These are phyloP conservation scores for Carduelis carduelis DNA, from an alignment of 2,797 vertebrate genomes.

Conservation along the genomic window DNA sequence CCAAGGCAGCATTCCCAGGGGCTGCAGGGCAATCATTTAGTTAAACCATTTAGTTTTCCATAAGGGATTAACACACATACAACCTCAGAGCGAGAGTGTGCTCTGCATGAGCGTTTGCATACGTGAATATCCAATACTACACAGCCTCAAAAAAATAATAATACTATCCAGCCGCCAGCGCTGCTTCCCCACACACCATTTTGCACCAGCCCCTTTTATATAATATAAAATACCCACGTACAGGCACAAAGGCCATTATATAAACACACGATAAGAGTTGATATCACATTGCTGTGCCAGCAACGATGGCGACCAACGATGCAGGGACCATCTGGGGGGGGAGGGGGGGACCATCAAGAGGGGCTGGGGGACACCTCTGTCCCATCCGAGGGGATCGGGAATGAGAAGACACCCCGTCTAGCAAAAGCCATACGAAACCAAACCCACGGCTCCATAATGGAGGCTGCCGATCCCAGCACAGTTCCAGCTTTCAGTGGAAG, in stretches of 20 bases:
- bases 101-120: slow-evolving; percentile 8
- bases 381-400: not conserved
- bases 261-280: slow-evolving; percentile 12
- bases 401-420: not conserved
- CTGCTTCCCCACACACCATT: slow-evolving; percentile 47
- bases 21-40: slow-evolving; percentile 31
- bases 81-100: not conserved
- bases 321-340: not conserved
- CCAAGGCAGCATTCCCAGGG: slow-evolving; percentile 6
- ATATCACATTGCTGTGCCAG: not conserved
- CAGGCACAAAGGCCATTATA: slow-evolving; percentile 59
- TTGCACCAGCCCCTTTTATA: slow-evolving; percentile 66
- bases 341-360: not conserved
- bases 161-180: not conserved
- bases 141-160: not conserved
- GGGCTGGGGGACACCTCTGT: not conserved
- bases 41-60: slow-evolving; percentile 53
- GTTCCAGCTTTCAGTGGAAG: not conserved
- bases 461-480: slow-evolving; percentile 20
- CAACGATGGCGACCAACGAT: not conserved
- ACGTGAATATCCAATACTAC: slow-evolving; percentile 42
- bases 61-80: slow-evolving; percentile 42
- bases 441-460: slow-evolving; percentile 24
- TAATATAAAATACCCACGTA: slow-evolving; percentile 71
- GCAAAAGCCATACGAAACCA: not conserved